Conservation (phyloP, 2,888 invertebrate species). For the Troglohyphantes excavatus region DNA sequence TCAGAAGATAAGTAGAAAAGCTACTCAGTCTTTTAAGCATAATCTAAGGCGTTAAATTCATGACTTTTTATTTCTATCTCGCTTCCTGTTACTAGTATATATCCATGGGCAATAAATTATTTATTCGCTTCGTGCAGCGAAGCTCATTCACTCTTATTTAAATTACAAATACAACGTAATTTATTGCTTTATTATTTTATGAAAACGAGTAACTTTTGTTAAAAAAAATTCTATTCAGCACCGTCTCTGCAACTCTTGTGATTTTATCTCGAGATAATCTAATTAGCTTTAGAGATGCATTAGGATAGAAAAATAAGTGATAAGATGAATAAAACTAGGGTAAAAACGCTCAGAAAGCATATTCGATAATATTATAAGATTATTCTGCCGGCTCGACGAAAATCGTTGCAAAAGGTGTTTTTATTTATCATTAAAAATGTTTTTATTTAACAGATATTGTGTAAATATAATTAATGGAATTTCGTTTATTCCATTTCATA, state of each 20-base stretch:
- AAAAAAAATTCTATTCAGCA: background rate
- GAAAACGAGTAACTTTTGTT: background rate
- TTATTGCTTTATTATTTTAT: conserved; percentile 9
- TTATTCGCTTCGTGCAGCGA: background rate
- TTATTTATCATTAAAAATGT: too few species aligned
- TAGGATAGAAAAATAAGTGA: background rate
- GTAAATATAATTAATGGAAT: too few species aligned
- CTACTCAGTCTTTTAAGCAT: background rate
- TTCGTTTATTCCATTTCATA: too few species aligned
- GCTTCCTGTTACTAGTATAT: background rate
- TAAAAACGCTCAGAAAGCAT: background rate
- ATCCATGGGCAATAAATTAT: background rate
- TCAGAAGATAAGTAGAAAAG: background rate
- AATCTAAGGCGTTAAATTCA: background rate
- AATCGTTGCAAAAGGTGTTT: too few species aligned
- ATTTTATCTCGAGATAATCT: background rate
- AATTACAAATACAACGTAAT: background rate
- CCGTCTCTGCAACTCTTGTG: background rate
- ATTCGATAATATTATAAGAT: background rate
- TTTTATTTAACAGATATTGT: too few species aligned
- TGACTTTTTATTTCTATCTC: background rate
- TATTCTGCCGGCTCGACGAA: background rate
- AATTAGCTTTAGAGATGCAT: background rate
- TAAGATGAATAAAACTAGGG: background rate
- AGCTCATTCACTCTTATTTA: conserved; percentile 5